Conservation (phyloP, 1,140 invertebrate genomes). For the Dufourea novaeangliae region DNA sequence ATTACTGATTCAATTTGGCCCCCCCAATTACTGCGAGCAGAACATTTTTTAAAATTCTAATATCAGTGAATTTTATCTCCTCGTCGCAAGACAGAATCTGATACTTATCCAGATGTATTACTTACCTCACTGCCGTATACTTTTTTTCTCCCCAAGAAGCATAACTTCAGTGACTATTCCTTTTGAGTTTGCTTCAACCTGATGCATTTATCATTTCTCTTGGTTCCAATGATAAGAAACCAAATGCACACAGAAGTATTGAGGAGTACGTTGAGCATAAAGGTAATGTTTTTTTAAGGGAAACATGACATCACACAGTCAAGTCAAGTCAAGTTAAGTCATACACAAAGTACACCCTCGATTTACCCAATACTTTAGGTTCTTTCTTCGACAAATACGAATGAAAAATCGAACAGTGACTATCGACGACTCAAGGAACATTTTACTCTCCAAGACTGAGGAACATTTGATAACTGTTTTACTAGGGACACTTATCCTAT, state of each 20-base stretch:
- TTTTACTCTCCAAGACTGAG: slow-evolving; percentile 54
- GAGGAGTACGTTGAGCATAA: not conserved
- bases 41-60: too few species aligned
- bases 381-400: slow-evolving; percentile 7
- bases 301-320: not conserved
- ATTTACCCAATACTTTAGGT: slow-evolving; percentile 3
- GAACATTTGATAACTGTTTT: slow-evolving; percentile 52
- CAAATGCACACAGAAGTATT: not conserved
- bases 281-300: not conserved
- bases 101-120: not conserved
- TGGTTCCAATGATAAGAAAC: not conserved
- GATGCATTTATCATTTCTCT: not conserved
- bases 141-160: not conserved
- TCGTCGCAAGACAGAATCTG: too few species aligned
- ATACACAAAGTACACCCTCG: not conserved
- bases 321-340: too few species aligned
- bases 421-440: slow-evolving; percentile 27
- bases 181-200: not conserved
- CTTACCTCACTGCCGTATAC: not conserved
- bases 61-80: too few species aligned
- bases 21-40: not conserved
- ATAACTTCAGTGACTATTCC: not conserved
- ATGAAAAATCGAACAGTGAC: slow-evolving; percentile 19
- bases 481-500: slow-evolving; percentile 37
- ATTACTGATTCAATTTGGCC: not conserved